Conservation (phyloP, 53 echinoderm and acorn worm genomes). For the Echinometra lucunter region DNA sequence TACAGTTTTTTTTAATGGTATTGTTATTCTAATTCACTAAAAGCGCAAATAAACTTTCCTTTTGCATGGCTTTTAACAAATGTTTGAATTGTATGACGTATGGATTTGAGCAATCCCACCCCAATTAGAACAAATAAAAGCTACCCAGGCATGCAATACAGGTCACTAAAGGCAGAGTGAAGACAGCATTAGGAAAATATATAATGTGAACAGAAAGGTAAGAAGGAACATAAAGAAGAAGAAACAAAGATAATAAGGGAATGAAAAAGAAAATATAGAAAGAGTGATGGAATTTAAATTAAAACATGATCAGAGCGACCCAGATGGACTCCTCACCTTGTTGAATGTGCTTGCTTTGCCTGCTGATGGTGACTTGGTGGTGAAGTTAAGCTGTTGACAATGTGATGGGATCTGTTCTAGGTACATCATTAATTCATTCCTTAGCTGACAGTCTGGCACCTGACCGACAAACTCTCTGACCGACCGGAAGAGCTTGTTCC, state of each 20-base stretch:
- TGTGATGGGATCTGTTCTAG: conserved; percentile 89
- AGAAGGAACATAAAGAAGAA: background rate
- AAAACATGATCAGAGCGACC: background rate
- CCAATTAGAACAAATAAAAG: no score
- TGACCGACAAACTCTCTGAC: conserved; percentile 83
- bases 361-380: conserved; percentile 88
- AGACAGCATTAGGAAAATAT: no score
- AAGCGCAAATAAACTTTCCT: no score
- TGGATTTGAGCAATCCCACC: no score
- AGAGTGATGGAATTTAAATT: background rate
- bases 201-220: no score
- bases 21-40: no score
- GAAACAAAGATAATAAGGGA: no score
- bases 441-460: conserved; percentile 85
- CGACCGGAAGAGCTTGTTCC: conserved; percentile 92
- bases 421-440: conserved; percentile 79
- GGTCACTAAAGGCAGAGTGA: no score
- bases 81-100: no score
- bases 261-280: background rate
- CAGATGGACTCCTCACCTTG: conserved; percentile 75
- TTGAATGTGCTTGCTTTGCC: conserved; percentile 93
- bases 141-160: no score
- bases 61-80: no score
- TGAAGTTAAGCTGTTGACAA: conserved; percentile 96
- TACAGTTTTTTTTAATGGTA: no score